These are phyloP conservation scores for Australoheros facetus DNA, from an alignment of 2,797 vertebrate species.

Conservation along the genomic window DNA sequence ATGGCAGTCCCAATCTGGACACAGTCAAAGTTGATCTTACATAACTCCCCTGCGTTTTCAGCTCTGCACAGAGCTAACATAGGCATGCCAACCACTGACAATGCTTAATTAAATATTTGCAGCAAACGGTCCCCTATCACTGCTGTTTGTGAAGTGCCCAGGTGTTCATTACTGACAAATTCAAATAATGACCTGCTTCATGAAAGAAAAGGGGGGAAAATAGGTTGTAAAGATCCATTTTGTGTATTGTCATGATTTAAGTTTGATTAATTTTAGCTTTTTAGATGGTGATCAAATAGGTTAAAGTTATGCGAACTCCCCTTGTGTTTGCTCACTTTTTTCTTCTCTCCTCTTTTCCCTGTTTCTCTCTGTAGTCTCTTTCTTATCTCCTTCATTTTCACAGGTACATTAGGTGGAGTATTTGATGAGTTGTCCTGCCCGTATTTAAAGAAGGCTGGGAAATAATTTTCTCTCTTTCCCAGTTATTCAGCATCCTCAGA, in stretches of 20 bases:
- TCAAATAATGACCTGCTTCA: slow-evolving; percentile 44
- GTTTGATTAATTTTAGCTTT: slow-evolving; percentile 34
- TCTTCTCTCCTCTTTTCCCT: neutral
- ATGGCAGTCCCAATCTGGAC: slow-evolving; percentile 44
- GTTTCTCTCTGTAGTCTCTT: neutral
- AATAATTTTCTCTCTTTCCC: neutral
- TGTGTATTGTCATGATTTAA: slow-evolving; percentile 29
- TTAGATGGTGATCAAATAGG: neutral
- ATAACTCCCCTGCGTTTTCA: slow-evolving; percentile 23
- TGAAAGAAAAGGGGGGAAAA: slow-evolving; percentile 11
- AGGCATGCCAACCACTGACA: slow-evolving; percentile 24
- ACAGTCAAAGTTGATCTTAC: slow-evolving; percentile 34
- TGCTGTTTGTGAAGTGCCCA: slow-evolving; percentile 51
- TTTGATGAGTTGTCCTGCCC: neutral
- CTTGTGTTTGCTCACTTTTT: neutral
- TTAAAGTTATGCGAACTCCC: neutral
- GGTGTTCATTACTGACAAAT: slow-evolving; percentile 58
- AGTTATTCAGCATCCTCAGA: too few species aligned
- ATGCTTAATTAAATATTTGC: slow-evolving; percentile 52
- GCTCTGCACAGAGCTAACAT: slow-evolving; percentile 8
- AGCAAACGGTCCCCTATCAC: slow-evolving; percentile 46
- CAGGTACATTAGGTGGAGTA: neutral
- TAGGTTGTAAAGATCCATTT: slow-evolving; percentile 17
- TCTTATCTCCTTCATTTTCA: neutral
- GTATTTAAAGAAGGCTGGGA: neutral